phyloP scores from a whole-genome alignment of 2,888 invertebrate genomes.

The Tromatobia lineatoria region DNA sequence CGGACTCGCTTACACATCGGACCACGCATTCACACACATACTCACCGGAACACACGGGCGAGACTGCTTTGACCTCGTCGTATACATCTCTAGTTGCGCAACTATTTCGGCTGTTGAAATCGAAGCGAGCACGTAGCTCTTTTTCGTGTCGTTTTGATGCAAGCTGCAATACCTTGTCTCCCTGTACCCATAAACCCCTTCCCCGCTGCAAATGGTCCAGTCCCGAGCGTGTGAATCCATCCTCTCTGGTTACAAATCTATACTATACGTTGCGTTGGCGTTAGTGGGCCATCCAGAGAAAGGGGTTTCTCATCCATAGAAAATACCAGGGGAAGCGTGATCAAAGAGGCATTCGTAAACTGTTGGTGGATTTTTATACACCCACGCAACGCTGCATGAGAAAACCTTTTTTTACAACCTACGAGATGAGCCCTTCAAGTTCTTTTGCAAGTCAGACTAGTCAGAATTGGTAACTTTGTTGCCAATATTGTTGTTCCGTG shows the following conservation, averaged over 20 bases:
- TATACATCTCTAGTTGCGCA: constrained; percentile 61
- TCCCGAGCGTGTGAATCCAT: constrained; percentile 68
- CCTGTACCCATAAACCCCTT: constrained; percentile 35
- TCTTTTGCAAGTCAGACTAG: neutral
- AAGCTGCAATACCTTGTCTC: constrained; percentile 24
- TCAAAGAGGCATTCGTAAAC: constrained; percentile 4
- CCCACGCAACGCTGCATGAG: neutral
- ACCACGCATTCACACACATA: neutral
- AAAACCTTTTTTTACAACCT: neutral
- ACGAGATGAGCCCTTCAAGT: neutral
- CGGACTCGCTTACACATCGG: constrained; percentile 23
- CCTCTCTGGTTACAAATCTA: constrained; percentile 66
- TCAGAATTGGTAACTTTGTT: neutral
- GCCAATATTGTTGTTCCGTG: neutral
- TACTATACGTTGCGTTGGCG: constrained; percentile 33
- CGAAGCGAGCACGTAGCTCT: constrained; percentile 43
- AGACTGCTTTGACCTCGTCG: constrained; percentile 40
- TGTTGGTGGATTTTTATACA: neutral
- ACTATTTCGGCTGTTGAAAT: constrained; percentile 54
- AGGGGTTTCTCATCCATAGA: constrained; percentile 55
- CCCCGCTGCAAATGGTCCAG: neutral
- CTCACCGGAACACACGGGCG: constrained; percentile 11
- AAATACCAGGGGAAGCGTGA: constrained; percentile 33
- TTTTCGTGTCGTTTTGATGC: constrained; percentile 57
- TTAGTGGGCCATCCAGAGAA: constrained; percentile 53